phyloP scores from a whole-genome alignment of 2,113 vertebrate genomes.

The Sinocyclocheilus anophthalmus region DNA sequence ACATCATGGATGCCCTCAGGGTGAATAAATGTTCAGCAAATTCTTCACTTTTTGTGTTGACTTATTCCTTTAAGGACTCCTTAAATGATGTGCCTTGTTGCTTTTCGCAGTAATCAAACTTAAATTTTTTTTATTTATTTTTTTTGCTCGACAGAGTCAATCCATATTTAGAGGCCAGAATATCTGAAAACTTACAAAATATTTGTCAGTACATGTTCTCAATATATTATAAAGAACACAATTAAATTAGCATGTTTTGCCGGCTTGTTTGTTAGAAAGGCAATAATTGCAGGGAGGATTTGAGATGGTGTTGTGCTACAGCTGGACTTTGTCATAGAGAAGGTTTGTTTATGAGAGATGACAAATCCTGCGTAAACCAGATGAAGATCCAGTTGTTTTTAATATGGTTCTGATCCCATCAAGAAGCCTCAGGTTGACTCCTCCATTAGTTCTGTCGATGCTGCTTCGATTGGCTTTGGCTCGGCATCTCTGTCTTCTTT shows the following conservation, averaged over 20 bases:
- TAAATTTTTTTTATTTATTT: too few species aligned
- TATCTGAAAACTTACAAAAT: background rate
- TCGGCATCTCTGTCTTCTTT: background rate
- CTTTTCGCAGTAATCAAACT: background rate
- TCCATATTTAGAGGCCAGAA: background rate
- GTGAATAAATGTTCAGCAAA: too few species aligned
- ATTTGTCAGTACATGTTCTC: background rate
- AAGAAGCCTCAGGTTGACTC: slow-evolving; percentile 14
- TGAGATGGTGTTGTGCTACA: background rate
- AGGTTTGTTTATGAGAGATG: slow-evolving; percentile 54
- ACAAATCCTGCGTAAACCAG: slow-evolving; percentile 67
- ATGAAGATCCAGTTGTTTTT: slow-evolving; percentile 62
- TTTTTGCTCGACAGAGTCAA: background rate
- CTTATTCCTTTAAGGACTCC: background rate
- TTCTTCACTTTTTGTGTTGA: too few species aligned
- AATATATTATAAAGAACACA: background rate
- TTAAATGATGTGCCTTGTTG: background rate
- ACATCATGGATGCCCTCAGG: too few species aligned
- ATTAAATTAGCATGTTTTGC: background rate
- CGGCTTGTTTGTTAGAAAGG: background rate
- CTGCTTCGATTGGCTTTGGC: background rate
- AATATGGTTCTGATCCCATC: slow-evolving; percentile 35
- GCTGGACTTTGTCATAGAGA: background rate
- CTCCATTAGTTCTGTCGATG: background rate
- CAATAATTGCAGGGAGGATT: background rate